Base-by-base conservation (phyloP, 2,113 vertebrate species). In the Lagopus leucura region DNA sequence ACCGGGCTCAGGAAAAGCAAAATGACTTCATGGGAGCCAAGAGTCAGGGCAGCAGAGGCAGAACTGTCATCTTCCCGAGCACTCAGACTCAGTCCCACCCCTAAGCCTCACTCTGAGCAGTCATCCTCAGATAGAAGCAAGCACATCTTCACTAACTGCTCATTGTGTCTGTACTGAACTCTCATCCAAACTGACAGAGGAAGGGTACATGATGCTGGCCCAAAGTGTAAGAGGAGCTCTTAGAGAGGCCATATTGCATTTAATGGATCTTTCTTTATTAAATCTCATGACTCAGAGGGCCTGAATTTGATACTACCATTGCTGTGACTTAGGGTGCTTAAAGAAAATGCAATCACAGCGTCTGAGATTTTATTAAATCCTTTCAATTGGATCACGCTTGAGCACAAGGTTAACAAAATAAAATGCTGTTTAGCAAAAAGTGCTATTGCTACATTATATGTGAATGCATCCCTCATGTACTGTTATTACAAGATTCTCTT, bases 271-370 rank as follows among this genome's bases (percentile, higher is more conserved):
- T 70, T 40, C 27, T 47, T 87, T 79, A 85, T 88, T 82, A 76
- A 82, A 76, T 79, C 21, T 55, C 5, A 11, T 8, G 0, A 86
- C 86, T 89, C 66, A n/a, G 40, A 90, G 24, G 55, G 52, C 75
- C 55, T 88, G 47, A 71, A 90, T 34, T 38, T 73, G 50, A 60
- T 89, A 25, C 13, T 90, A 52, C 13, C 47, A 32, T 32, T 86
- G 8, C 45, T 78, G n/a, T 8, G 5, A 76, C 8, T 88, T 84
- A 42, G 18, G 14, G 12, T 47, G 50, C 13, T 34, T 77, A 81
- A 89, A 75, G 70, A 86, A 93, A 93, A 90, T 70, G 82, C 36
- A 66, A 7, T 82, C 83, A 55, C 73, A 84, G 52, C 42, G 6
- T 25, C 71, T 50, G 45, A 87, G 43, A 79, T 74, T 64, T 43